phyloP scores from a whole-genome alignment of 2,888 invertebrate species.

The Aphodius sticticus region DNA sequence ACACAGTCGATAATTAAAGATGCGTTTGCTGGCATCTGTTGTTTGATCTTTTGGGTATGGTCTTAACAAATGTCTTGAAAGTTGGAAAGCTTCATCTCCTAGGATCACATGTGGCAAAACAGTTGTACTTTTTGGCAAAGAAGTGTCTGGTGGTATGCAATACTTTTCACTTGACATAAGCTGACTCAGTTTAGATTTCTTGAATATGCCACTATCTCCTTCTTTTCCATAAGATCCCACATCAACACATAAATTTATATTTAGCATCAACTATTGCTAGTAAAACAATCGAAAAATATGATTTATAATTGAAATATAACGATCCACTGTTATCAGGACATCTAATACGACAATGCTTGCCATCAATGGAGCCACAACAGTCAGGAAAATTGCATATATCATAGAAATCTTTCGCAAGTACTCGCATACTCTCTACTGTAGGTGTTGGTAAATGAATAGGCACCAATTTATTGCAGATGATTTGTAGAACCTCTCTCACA shows the following conservation, averaged over 20 bases:
- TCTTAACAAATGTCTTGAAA: background rate
- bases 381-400: conserved; percentile 8
- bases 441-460: conserved; percentile 18
- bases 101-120: too few relatives aligned
- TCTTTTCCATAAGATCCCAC: conserved; percentile 14
- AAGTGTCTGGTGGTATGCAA: too few relatives aligned
- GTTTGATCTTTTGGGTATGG: conserved; percentile 6
- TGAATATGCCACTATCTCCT: conserved; percentile 10
- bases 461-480: conserved; percentile 11
- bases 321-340: conserved; percentile 6
- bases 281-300: background rate
- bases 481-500: background rate
- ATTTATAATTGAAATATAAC: conserved; percentile 8
- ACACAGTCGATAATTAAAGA: background rate
- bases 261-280: conserved; percentile 15
- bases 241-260: conserved; percentile 18
- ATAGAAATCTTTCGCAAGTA: background rate
- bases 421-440: background rate
- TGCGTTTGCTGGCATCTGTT: background rate
- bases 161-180: background rate
- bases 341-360: conserved; percentile 5
- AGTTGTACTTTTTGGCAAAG: too few relatives aligned
- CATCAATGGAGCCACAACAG: conserved; percentile 12
- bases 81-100: too few relatives aligned
- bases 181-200: background rate